Conservation (phyloP, 2,888 invertebrate species). For the Aporophyla lueneburgensis region DNA sequence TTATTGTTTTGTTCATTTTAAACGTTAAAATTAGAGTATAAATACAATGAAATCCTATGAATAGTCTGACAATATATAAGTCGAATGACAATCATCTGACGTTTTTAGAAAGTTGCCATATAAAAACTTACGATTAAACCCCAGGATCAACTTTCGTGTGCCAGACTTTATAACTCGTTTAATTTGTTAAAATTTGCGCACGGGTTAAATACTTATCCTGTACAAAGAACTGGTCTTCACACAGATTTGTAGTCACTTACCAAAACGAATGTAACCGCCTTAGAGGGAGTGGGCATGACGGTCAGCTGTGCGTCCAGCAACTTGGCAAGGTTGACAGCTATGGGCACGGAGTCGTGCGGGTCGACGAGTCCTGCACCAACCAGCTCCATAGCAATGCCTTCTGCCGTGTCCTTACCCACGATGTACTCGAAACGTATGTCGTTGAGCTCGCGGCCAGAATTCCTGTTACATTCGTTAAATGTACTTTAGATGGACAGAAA, state of each 20-base stretch:
- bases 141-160: too few species aligned
- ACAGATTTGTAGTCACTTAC: slow-evolving; percentile 67
- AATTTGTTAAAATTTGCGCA: too few species aligned
- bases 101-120: too few species aligned
- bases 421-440: slow-evolving; percentile 99
- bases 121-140: too few species aligned
- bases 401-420: slow-evolving; percentile 96
- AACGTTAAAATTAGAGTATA: too few species aligned
- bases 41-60: too few species aligned
- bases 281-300: slow-evolving; percentile 31
- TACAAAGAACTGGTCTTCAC: neutral
- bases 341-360: slow-evolving; percentile 85
- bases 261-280: slow-evolving; percentile 82
- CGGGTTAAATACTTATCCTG: too few species aligned
- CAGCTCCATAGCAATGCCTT: slow-evolving; percentile 98
- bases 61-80: too few species aligned
- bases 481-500: neutral
- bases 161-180: too few species aligned
- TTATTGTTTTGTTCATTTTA: too few species aligned
- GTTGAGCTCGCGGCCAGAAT: slow-evolving; percentile 97
- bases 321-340: slow-evolving; percentile 77
- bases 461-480: slow-evolving; percentile 88
- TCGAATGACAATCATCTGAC: too few species aligned
- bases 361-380: slow-evolving; percentile 99
- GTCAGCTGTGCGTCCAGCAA: slow-evolving; percentile 71